Evolutionary conservation across 2,113 vertebrate species (phyloP).

Genomic region (Scatophagus argus): DNA sequence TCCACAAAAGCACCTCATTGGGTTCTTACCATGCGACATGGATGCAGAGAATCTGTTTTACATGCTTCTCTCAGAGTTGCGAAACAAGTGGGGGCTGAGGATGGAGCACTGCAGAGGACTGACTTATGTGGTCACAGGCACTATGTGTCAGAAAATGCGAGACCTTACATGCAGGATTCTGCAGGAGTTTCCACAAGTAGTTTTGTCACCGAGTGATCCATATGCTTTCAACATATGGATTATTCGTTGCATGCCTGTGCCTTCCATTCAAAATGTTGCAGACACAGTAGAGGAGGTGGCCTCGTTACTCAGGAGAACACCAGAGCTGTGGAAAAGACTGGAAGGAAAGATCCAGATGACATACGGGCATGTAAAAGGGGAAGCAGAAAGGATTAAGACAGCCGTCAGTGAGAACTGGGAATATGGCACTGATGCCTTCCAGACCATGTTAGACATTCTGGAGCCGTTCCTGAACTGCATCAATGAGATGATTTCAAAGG

Average conservation of each 20-base stretch:
- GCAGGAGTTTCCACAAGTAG: constrained; percentile 85
- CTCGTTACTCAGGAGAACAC: constrained; percentile 74
- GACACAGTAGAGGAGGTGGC: constrained; percentile 85
- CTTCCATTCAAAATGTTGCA: constrained; percentile 81
- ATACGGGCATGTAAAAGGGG: constrained; percentile 84
- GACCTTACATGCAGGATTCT: constrained; percentile 83
- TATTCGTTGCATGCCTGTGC: constrained; percentile 85
- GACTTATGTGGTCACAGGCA: constrained; percentile 81
- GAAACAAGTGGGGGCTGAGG: constrained; percentile 95
- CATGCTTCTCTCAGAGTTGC: constrained; percentile 89
- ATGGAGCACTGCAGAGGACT: constrained; percentile 94
- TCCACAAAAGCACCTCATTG: constrained; percentile 92
- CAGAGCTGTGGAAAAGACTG: constrained; percentile 78
- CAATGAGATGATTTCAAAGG: constrained; percentile 82
- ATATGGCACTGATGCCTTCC: constrained; percentile 82
- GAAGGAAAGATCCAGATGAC: constrained; percentile 80
- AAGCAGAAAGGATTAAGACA: constrained; percentile 81
- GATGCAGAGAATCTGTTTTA: constrained; percentile 89
- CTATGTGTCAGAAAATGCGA: constrained; percentile 84
- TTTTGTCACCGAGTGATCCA: constrained; percentile 84
- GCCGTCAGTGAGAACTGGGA: constrained; percentile 81
- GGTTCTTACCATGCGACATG: constrained; percentile 91
- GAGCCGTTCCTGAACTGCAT: constrained; percentile 85
- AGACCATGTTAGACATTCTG: constrained; percentile 86
- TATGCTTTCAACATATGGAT: constrained; percentile 88